A percentile compares a stretch with the other conserved stretches of the same genome.
Evolutionary conservation across 2,113 vertebrate species (phyloP).

Genomic region (Ascaphus truei): DNA sequence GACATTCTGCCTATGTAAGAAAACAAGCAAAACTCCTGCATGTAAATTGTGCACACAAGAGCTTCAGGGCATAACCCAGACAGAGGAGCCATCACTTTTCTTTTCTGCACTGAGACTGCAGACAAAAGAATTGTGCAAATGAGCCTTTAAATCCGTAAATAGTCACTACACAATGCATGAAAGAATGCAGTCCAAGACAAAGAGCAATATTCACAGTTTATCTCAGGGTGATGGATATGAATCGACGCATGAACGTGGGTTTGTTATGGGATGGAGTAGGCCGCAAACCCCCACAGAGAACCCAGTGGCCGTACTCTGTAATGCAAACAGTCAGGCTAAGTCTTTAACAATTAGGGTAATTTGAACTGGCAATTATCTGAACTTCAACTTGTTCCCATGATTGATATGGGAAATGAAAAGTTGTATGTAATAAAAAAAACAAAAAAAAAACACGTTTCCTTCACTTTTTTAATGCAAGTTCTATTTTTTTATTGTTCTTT

Average conservation of each 20-base stretch:
- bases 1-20: slow-evolving; percentile 62
- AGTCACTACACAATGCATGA: slow-evolving; percentile 88
- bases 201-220: slow-evolving; percentile 86
- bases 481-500: not conserved
- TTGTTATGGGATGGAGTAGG: slow-evolving; percentile 82
- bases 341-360: slow-evolving; percentile 82
- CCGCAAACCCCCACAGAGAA: slow-evolving; percentile 86
- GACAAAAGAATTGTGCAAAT: slow-evolving; percentile 99
- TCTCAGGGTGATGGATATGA: slow-evolving; percentile 97
- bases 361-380: slow-evolving; percentile 85
- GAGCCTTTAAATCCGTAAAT: slow-evolving; percentile 98
- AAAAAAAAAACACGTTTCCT: slow-evolving; percentile 41
- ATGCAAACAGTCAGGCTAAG: slow-evolving; percentile 76
- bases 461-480: slow-evolving; percentile 33
- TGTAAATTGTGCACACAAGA: slow-evolving; percentile 67
- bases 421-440: slow-evolving; percentile 56
- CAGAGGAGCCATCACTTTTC: slow-evolving; percentile 68
- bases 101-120: slow-evolving; percentile 76
- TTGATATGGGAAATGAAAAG: slow-evolving; percentile 96
- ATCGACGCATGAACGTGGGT: slow-evolving; percentile 95
- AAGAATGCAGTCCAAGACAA: slow-evolving; percentile 88
- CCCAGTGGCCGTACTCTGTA: slow-evolving; percentile 77
- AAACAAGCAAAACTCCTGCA: slow-evolving; percentile 52
- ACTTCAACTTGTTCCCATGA: slow-evolving; percentile 85
- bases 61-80: slow-evolving; percentile 70